These are phyloP conservation scores for Napeogenes inachia DNA, from an alignment of 2,888 invertebrate species.

Conservation along the genomic window DNA sequence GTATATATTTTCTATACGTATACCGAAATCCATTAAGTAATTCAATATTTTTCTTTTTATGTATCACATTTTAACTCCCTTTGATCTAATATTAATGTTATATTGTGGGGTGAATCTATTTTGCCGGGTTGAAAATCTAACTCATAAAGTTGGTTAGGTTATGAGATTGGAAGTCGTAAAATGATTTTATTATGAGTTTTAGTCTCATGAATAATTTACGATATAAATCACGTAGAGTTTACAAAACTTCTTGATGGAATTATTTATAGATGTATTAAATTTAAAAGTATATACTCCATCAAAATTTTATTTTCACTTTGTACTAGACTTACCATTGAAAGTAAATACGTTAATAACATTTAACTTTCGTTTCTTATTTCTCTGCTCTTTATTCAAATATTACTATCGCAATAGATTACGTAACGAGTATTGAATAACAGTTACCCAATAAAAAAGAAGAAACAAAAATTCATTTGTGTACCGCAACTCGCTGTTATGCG, in stretches of 20 bases:
- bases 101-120: constrained; percentile 6
- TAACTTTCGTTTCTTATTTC: too few relatives aligned
- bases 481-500: constrained; percentile 34
- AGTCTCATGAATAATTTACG: too few relatives aligned
- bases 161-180: neutral
- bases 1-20: neutral
- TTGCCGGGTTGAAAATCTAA: constrained; percentile 21
- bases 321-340: too few relatives aligned
- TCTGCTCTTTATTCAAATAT: neutral
- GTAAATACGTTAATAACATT: too few relatives aligned
- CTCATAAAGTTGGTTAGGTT: constrained; percentile 19
- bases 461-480: constrained; percentile 29
- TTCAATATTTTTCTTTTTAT: neutral
- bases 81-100: neutral
- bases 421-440: constrained; percentile 41
- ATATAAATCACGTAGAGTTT: too few relatives aligned
- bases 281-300: too few relatives aligned
- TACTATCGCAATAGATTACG: neutral
- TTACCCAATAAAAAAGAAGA: constrained; percentile 36
- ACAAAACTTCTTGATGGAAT: neutral
- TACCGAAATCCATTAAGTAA: neutral
- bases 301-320: too few relatives aligned
- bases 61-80: neutral
- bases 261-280: neutral
- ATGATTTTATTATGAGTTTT: constrained; percentile 22